These are phyloP conservation scores for Colaptes auratus DNA, from an alignment of 2,113 vertebrate genomes.

Conservation along the genomic window DNA sequence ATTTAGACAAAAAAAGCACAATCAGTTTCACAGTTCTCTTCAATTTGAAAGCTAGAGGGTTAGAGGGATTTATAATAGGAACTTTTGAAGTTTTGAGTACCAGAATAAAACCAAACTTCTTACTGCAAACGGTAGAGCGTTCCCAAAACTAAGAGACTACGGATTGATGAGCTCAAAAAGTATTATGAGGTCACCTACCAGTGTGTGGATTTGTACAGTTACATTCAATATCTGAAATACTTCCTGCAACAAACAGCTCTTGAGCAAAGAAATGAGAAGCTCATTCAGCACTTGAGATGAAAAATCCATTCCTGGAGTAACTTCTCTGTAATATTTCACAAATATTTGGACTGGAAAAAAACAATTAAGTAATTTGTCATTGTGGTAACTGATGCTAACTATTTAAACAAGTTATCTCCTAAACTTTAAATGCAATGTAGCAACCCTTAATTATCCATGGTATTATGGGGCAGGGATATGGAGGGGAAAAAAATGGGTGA, in stretches of 20 bases:
- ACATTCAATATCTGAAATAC: constrained; percentile 81
- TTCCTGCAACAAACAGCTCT: constrained; percentile 78
- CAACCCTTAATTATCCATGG: background rate
- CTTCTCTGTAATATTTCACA: constrained; percentile 82
- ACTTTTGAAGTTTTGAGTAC: background rate
- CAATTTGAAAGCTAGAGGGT: background rate
- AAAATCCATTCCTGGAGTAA: constrained; percentile 80
- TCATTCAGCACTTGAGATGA: constrained; percentile 76
- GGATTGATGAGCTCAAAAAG: background rate
- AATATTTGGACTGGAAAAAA: constrained; percentile 82
- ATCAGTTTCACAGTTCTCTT: constrained; percentile 33
- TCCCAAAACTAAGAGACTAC: background rate
- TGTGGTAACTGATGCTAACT: background rate
- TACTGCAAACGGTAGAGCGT: background rate
- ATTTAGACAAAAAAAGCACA: constrained; percentile 34
- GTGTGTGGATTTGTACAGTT: constrained; percentile 74
- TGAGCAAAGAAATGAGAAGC: constrained; percentile 83
- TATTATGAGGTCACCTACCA: constrained; percentile 79
- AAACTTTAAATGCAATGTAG: background rate
- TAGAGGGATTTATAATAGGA: background rate
- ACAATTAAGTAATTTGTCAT: constrained; percentile 18
- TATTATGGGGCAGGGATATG: background rate
- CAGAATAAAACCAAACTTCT: background rate
- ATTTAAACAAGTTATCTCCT: background rate
- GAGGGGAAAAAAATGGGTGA: background rate